Conservation (phyloP, 2,888 invertebrate species). For the Erannis defoliaria region DNA sequence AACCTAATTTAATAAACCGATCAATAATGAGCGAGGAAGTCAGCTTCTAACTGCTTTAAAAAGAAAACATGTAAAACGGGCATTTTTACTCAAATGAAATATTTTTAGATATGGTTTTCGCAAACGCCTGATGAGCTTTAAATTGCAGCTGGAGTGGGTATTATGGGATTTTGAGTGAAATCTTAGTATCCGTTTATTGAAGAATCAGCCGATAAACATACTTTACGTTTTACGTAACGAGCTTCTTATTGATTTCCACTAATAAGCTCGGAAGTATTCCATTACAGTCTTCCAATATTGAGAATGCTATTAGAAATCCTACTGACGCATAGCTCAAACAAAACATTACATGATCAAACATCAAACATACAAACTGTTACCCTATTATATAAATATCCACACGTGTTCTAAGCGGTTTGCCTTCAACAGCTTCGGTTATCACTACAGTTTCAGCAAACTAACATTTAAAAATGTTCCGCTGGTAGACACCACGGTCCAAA, state of each 20-base stretch:
- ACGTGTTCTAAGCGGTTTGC: slow-evolving; percentile 31
- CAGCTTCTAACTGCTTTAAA: no score
- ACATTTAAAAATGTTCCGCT: slow-evolving; percentile 53
- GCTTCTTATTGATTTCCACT: neutral
- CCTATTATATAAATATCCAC: slow-evolving; percentile 8
- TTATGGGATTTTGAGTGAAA: slow-evolving; percentile 1
- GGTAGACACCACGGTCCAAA: neutral
- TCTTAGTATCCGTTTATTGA: slow-evolving; percentile 14
- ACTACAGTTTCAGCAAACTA: slow-evolving; percentile 46
- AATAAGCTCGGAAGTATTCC: neutral
- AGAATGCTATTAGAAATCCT: neutral
- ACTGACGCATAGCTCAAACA: neutral
- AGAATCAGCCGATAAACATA: neutral
- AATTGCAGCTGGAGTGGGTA: neutral
- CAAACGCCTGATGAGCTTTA: slow-evolving; percentile 18
- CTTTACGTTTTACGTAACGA: neutral
- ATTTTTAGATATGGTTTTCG: neutral
- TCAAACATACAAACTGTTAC: neutral
- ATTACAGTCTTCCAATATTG: neutral
- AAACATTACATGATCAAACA: neutral
- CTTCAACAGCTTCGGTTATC: slow-evolving; percentile 50
- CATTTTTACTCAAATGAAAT: neutral
- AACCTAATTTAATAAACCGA: slow-evolving; percentile 43
- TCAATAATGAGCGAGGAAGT: no score
- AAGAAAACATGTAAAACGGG: no score